Conservation (phyloP, 2,113 vertebrate species). For the Rafetus swinhoei region DNA sequence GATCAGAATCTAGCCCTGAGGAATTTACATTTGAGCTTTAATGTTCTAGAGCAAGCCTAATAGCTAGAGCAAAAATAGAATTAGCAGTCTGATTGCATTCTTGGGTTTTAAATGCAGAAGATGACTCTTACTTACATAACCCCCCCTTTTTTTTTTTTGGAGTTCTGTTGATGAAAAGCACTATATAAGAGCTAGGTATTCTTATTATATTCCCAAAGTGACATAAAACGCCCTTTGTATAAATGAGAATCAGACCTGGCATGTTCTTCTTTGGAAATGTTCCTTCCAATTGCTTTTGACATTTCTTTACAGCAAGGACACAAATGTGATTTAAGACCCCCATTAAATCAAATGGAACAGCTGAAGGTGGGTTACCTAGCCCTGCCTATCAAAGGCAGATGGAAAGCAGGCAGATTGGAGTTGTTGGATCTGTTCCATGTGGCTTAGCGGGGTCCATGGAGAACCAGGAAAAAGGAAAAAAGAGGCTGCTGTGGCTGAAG, state of each 20-base stretch:
- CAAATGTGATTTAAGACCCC: not conserved
- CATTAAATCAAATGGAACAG: not conserved
- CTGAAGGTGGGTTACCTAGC: not conserved
- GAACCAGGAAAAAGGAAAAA: not conserved
- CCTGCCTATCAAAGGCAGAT: not conserved
- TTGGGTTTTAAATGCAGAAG: not conserved
- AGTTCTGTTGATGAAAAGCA: not conserved
- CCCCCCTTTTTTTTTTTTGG: not conserved
- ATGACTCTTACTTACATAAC: not conserved
- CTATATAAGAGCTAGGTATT: not conserved
- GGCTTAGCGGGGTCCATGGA: slow-evolving; percentile 3
- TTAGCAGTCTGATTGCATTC: not conserved
- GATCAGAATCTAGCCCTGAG: not conserved
- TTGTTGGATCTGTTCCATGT: not conserved
- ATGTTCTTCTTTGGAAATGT: slow-evolving; percentile 28
- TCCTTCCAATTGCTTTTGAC: slow-evolving; percentile 36
- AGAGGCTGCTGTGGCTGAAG: not conserved
- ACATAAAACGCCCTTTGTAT: not conserved
- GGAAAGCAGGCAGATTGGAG: not conserved
- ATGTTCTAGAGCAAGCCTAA: not conserved
- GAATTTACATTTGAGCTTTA: not conserved
- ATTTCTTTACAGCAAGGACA: not conserved
- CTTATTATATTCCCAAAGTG: not conserved
- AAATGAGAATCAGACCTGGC: not conserved
- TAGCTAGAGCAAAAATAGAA: not conserved